Evolutionary conservation across 64 coral and sea anemone species (phyloP).

Genomic region (Dendronephthya gigantea): DNA sequence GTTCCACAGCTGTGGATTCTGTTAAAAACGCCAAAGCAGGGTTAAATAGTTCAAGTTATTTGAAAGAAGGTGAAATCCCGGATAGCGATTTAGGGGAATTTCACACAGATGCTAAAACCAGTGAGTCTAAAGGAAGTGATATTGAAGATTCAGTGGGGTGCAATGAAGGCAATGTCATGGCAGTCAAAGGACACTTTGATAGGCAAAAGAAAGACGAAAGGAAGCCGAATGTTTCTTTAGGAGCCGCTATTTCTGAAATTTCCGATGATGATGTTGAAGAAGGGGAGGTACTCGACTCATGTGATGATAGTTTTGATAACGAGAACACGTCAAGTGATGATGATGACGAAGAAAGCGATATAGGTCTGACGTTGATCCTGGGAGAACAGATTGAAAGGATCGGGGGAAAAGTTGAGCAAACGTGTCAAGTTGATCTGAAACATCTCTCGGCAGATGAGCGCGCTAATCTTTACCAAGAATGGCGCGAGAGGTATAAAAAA

Average conservation of each 20-base stretch:
- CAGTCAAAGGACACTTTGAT: background rate
- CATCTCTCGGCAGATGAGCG: background rate
- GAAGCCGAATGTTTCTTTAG: too few species aligned
- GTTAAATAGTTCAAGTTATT: background rate
- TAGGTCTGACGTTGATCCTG: too few species aligned
- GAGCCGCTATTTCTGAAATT: background rate
- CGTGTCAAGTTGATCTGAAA: background rate
- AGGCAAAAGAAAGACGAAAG: background rate
- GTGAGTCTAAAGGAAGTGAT: background rate
- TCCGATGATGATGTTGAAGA: background rate
- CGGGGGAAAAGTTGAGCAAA: background rate
- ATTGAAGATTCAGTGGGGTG: background rate
- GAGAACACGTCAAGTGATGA: background rate
- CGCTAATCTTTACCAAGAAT: background rate
- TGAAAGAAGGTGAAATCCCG: background rate
- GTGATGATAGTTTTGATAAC: background rate
- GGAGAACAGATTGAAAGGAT: background rate
- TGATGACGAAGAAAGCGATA: background rate
- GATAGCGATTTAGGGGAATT: background rate
- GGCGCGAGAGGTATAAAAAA: background rate
- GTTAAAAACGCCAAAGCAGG: background rate
- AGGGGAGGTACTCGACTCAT: background rate
- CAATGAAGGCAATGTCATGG: background rate
- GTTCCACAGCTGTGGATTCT: background rate
- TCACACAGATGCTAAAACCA: background rate